Evolutionary conservation across 2,113 vertebrate genomes (phyloP).

Genomic region (Trematomus loennbergii): DNA sequence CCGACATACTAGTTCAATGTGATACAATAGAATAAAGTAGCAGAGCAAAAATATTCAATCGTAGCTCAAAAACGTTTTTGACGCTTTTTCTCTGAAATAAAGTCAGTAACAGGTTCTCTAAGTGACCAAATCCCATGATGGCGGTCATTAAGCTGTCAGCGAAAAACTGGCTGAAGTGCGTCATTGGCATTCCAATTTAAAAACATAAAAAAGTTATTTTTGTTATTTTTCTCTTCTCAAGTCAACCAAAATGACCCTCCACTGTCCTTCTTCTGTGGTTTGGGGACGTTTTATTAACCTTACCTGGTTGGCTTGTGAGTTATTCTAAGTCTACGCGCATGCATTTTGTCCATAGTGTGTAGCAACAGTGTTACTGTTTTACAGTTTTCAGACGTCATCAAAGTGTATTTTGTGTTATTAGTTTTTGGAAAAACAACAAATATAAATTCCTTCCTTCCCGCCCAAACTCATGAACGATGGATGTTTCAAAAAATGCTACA

Average conservation of each 20-base stretch:
- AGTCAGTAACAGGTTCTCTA: background rate
- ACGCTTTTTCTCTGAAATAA: too few relatives aligned
- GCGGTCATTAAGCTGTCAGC: background rate
- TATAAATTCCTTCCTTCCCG: too few relatives aligned
- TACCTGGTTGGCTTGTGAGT: conserved; percentile 49
- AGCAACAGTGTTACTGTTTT: conserved; percentile 8
- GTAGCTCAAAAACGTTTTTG: too few relatives aligned
- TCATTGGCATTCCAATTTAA: background rate
- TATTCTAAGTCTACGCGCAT: conserved; percentile 28
- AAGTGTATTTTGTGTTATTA: too few relatives aligned
- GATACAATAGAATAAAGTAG: background rate
- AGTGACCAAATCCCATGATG: background rate
- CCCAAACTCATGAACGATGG: too few relatives aligned
- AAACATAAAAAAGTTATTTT: background rate
- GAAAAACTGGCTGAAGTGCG: background rate
- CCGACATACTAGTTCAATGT: background rate
- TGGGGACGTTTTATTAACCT: conserved; percentile 43
- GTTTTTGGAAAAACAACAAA: too few relatives aligned
- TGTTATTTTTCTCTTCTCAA: background rate
- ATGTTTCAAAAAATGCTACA: too few relatives aligned
- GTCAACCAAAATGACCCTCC: background rate
- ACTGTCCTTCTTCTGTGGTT: conserved; percentile 31
- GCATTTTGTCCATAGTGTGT: conserved; percentile 37
- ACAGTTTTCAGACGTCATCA: too few relatives aligned
- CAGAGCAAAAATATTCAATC: background rate